Base-by-base conservation (phyloP, 2,113 vertebrate genomes). In the Scomber japonicus region DNA sequence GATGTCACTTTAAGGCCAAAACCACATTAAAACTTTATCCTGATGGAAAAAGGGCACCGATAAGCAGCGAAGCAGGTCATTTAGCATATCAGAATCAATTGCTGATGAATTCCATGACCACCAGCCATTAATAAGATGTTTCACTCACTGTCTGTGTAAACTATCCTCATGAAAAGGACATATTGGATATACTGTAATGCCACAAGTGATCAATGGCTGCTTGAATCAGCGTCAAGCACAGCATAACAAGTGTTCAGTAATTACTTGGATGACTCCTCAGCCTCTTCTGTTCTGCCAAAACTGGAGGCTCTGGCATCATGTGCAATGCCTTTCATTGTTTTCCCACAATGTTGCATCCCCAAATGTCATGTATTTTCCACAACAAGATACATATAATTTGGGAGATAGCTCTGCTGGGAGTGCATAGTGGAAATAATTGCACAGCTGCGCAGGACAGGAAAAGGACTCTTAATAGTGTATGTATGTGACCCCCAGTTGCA, bases 351-450 rank as follows among this genome's bases (percentile, higher is more conserved):
- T 59, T 76, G 75, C 76, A 71, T 73, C 48, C 59, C 80, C 77
- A 90, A 89, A 91, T 89, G 75, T 75, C 75, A 89, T 91, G 88
- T 81, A 90, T 84, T 88, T 88, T 89, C 88, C 75, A 83, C 87
- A 83, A 75, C 75, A 63, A 85, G 87, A 92, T 83, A 84, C 90
- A 88, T 91, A 84, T 90, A 88, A 91, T 90, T 92, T 89, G 72
- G 86, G 57, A 67, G 76, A 77, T 31, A 68, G 82, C 78, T 80
- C 78, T 81, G 67, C 75, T 83, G 71, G 83, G 85, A 83, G 82
- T 62, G 79, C 77, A 76, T 77, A 77, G 83, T 72, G 86, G 86
- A 88, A 92, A 88, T 91, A 89, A 93, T 91, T 84, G 78, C 24
- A 46, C 92, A 92, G 91, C 91, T 93, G 91, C 44, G 51, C 74